phyloP scores from a whole-genome alignment of 2,888 invertebrate species.

The Flexamia atlantica region DNA sequence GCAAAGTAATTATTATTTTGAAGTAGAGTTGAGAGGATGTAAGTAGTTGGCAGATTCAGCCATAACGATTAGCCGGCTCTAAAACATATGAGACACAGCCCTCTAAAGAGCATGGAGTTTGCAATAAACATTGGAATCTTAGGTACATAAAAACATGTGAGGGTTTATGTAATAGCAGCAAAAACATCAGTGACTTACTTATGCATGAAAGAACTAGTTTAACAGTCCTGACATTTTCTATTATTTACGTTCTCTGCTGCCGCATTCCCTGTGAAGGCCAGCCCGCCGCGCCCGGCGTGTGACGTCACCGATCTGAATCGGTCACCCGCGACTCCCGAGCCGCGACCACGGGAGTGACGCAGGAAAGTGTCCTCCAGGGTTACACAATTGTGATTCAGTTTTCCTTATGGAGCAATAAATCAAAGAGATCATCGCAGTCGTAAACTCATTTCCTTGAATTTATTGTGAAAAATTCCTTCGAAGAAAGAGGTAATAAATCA shows the following conservation, averaged over 20 bases:
- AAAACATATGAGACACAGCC: too few relatives aligned
- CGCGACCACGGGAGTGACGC: background rate
- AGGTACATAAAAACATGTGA: too few relatives aligned
- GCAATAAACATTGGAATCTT: too few relatives aligned
- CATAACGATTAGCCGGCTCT: too few relatives aligned
- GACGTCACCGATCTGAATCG: background rate
- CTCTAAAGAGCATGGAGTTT: too few relatives aligned
- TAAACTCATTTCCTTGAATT: too few relatives aligned
- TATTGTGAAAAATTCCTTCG: too few relatives aligned
- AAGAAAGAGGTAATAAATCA: too few relatives aligned
- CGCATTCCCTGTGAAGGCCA: slow-evolving; percentile 24
- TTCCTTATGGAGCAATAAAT: background rate
- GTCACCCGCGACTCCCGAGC: background rate
- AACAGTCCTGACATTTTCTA: slow-evolving; percentile 24
- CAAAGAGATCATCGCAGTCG: background rate
- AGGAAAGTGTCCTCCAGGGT: background rate
- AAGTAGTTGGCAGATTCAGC: too few relatives aligned
- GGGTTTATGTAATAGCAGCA: too few relatives aligned
- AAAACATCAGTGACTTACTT: background rate
- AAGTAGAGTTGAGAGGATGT: too few relatives aligned
- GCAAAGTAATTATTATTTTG: too few relatives aligned
- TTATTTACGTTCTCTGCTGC: background rate
- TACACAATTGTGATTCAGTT: background rate
- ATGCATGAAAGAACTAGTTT: background rate
- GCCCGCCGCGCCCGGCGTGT: background rate